Evolutionary conservation across 2,888 invertebrate genomes (phyloP), one percentile per base, ranked within the genome.

Genomic region (Xanthia togata): DNA sequence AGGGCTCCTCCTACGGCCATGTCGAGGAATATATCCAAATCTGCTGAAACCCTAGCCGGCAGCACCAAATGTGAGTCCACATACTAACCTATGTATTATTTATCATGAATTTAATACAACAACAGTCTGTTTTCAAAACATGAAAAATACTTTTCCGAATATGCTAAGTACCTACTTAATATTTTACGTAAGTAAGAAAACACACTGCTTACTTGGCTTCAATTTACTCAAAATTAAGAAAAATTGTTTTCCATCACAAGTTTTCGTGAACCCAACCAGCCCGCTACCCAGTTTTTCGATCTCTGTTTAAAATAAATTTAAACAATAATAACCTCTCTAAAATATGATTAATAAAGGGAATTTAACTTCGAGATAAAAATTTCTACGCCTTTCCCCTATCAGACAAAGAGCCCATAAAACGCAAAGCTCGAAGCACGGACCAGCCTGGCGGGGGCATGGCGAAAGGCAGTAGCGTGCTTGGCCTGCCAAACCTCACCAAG

Each of bases 361-460:
- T n/a, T 4, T 53, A 4, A 53, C 53, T n/a, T 11, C n/a, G 4
- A 53, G n/a, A n/a, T 53, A 53, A 53, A n/a, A n/a, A 53, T 53
- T n/a, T 53, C 53, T n/a, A n/a, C 53, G 4, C 11, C 4, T n/a
- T 53, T 53, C 11, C 55, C 23, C 1, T 11, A 53, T 11, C 84
- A 96, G 96, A 93, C 44, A 95, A 93, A 87, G 95, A 94, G 72
- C 74, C 93, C n/a, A 93, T 92, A 69, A 77, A 92, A 0, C 93
- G 96, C 14, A 96, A 96, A 76, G 88, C 94, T 2, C 91, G 95
- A 23, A 96, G 96, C 87, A 96, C 96, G 0, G 96, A 96, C 64
- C 94, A 96, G 78, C 94, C 95, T 0, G 93, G 93, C 0, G 90
- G 79, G 0, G 91, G 90, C 3, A 82, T 94, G 78, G 87, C 86